Evolutionary conservation across 2,797 vertebrate species (phyloP), one percentile per base, ranked within the genome.

Genomic region (Holocentrus rufus): DNA sequence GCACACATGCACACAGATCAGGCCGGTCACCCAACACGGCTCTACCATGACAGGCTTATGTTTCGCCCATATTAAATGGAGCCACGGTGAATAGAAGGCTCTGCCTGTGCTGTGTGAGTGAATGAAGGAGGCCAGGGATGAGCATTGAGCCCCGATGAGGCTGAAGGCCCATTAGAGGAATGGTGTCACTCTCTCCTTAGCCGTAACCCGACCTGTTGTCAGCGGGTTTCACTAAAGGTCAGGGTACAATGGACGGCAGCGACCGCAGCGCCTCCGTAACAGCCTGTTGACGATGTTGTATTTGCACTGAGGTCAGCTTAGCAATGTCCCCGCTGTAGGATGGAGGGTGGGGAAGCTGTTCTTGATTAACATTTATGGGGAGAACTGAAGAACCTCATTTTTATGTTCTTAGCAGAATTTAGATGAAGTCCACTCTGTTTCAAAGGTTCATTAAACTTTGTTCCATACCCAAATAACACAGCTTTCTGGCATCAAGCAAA

Each of bases 41-140:
- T 88, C 82, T 74, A 83, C 78, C 87, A 87, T 91, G 90, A 74
- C 88, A 73, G 92, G 89, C 86, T 94, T 92, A 84, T 84, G 92
- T 94, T 94, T 93, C 93, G 70, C 77, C 84, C 81, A 60, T 93
- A 93, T 93, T 94, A 89, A 93, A 93, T 93, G 90, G 90, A 89
- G 79, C 73, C 77, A 77, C 42, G 2, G 81, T 94, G 91, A 94
- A 93, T 92, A 92, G 91, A 89, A 79, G 83, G 84, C 71, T 39
- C 69, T 60, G 84, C 70, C 71, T 78, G 84, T 53, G 5, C 80
- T 77, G 77, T 25, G 77, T 69, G 76, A 87, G 86, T 91, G 87
- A 92, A 89, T 90, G 92, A 92, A 92, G 90, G 88, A 91, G 89
- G 77, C 83, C 87, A 74, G 81, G 72, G 89, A 89, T 84, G 88